phyloP scores from a whole-genome alignment of 35 echinoderm and acorn worm species.

The Acanthaster planci region DNA sequence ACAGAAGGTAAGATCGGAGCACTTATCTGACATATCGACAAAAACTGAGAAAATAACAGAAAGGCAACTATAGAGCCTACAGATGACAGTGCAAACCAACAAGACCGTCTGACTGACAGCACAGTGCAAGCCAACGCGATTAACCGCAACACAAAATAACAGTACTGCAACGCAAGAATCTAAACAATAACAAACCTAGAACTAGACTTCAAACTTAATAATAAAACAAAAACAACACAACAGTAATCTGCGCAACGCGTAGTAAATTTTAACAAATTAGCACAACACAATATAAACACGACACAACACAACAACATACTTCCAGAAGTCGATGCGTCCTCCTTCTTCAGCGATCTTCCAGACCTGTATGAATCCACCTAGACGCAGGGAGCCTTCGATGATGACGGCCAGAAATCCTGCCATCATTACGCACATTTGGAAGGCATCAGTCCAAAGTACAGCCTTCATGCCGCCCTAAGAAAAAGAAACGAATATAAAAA shows the following conservation, averaged over 20 bases:
- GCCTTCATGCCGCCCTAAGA: slow-evolving; percentile 87
- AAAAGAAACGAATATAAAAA: background rate
- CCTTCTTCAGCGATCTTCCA: slow-evolving; percentile 74
- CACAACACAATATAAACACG: too few relatives aligned
- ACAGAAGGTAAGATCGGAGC: too few relatives aligned
- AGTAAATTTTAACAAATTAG: too few relatives aligned
- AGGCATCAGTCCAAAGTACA: slow-evolving; percentile 88
- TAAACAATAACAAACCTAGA: too few relatives aligned
- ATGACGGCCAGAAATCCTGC: slow-evolving; percentile 84
- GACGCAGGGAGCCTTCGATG: slow-evolving; percentile 66
- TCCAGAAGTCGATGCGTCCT: slow-evolving; percentile 69
- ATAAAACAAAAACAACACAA: too few relatives aligned
- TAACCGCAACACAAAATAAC: too few relatives aligned
- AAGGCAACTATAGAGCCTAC: background rate
- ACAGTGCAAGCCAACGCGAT: too few relatives aligned
- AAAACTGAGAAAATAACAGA: background rate
- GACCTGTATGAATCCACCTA: slow-evolving; percentile 57
- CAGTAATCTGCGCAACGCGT: too few relatives aligned
- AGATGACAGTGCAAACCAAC: too few relatives aligned
- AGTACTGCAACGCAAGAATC: too few relatives aligned
- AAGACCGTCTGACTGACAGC: too few relatives aligned
- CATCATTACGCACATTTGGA: slow-evolving; percentile 83
- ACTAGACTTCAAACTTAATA: too few relatives aligned
- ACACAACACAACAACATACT: slow-evolving; percentile 50
- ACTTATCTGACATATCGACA: background rate